Evolutionary conservation across 2,888 invertebrate species (phyloP).

Genomic region (Tryphoninae sp.): DNA sequence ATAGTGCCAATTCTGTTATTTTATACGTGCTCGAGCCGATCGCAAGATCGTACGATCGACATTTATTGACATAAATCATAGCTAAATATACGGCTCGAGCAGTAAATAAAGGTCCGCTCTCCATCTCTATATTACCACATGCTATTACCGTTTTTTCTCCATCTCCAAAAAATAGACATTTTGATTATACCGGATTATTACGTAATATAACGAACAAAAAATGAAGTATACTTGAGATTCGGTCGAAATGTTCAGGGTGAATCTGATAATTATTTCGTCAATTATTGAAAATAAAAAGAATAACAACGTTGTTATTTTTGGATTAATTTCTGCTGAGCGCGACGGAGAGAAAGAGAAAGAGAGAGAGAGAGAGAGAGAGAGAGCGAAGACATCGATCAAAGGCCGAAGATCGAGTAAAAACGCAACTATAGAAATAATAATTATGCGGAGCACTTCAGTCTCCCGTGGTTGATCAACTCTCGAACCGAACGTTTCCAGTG

Average conservation of each 20-base stretch:
- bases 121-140: background rate
- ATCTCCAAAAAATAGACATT: too few species aligned
- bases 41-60: background rate
- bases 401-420: conserved; percentile 35
- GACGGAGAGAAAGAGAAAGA: background rate
- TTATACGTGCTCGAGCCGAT: background rate
- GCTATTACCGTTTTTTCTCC: too few species aligned
- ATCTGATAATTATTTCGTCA: background rate
- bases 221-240: background rate
- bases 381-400: conserved; percentile 8
- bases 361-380: background rate
- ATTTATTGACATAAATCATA: background rate
- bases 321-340: background rate
- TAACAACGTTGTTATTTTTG: background rate
- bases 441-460: conserved; percentile 7
- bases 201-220: too few species aligned
- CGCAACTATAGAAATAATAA: conserved; percentile 14
- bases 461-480: conserved; percentile 22
- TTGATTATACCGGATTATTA: too few species aligned
- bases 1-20: background rate
- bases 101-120: background rate
- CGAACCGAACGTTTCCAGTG: background rate
- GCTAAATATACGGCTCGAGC: background rate
- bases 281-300: background rate
- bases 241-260: background rate